Evolutionary conservation across 2,113 vertebrate species (phyloP).

Genomic region (Neolamprologus brichardi): DNA sequence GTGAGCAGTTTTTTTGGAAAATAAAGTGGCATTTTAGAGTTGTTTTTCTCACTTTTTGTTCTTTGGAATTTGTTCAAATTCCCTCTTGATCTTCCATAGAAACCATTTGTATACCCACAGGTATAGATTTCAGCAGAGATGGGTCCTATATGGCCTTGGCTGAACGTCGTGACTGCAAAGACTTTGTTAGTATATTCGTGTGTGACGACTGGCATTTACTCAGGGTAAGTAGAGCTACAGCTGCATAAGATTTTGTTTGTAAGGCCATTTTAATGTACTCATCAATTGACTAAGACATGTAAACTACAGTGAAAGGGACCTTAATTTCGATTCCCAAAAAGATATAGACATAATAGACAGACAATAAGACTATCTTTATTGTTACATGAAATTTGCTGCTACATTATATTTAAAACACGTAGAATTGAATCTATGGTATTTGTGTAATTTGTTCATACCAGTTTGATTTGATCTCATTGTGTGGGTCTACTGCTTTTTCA

Average conservation of each 20-base stretch:
- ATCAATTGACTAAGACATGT: neutral
- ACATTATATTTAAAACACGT: neutral
- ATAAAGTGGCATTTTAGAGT: neutral
- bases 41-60: neutral
- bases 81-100: neutral
- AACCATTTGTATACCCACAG: conserved; percentile 54
- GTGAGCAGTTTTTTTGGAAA: rapidly evolving
- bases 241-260: neutral
- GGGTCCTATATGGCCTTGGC: conserved; percentile 91
- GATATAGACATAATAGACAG: too few relatives aligned
- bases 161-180: conserved; percentile 92
- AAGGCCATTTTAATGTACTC: neutral
- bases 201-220: conserved; percentile 97
- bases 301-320: neutral
- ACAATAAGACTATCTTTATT: neutral
- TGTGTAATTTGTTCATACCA: neutral
- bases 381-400: neutral
- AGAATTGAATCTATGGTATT: neutral
- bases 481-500: neutral
- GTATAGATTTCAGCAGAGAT: conserved; percentile 86
- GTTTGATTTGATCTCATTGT: neutral
- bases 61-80: neutral
- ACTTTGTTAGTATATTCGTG: conserved; percentile 91
- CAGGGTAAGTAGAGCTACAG: conserved; percentile 71
- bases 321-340: neutral